Conservation (phyloP, 1,140 invertebrate species). For the Chymomyza costata region DNA sequence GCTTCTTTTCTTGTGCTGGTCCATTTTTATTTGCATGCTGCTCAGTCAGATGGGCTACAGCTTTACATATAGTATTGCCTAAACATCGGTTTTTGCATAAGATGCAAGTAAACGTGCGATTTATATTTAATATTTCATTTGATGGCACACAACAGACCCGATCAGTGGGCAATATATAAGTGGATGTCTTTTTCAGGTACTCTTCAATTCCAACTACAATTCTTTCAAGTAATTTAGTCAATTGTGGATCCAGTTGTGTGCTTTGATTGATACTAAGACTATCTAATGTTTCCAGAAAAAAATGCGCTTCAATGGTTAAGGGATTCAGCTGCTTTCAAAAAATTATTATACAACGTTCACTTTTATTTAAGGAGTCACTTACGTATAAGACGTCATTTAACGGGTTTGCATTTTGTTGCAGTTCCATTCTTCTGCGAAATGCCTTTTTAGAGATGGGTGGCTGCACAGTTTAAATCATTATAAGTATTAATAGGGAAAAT, state of each 20-base stretch:
- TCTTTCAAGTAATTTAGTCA: constrained; percentile 41
- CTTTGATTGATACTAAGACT: constrained; percentile 17
- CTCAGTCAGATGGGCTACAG: constrained; percentile 48
- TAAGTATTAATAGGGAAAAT: too few species aligned
- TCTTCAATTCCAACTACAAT: constrained; percentile 53
- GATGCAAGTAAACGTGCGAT: constrained; percentile 49
- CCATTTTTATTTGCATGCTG: constrained; percentile 44
- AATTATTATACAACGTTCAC: too few species aligned
- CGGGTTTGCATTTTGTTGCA: too few species aligned
- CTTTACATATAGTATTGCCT: constrained; percentile 47
- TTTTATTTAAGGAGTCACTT: too few species aligned
- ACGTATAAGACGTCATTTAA: too few species aligned
- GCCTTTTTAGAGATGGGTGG: too few species aligned
- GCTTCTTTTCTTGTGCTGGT: constrained; percentile 24
- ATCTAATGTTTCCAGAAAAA: constrained; percentile 50
- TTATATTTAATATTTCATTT: constrained; percentile 42
- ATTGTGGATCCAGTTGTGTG: constrained; percentile 44
- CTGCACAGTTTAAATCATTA: too few species aligned
- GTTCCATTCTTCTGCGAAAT: too few species aligned
- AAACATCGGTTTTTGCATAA: constrained; percentile 44
- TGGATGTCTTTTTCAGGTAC: constrained; percentile 49
- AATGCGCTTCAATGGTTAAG: constrained; percentile 53
- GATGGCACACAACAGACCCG: constrained; percentile 21
- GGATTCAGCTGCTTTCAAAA: constrained; percentile 52
- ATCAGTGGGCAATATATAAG: constrained; percentile 32